A percentile compares a stretch with the other conserved stretches of the same genome.
phyloP scores from a whole-genome alignment of 1,140 invertebrate genomes.

The Rhopalosiphum padi region DNA sequence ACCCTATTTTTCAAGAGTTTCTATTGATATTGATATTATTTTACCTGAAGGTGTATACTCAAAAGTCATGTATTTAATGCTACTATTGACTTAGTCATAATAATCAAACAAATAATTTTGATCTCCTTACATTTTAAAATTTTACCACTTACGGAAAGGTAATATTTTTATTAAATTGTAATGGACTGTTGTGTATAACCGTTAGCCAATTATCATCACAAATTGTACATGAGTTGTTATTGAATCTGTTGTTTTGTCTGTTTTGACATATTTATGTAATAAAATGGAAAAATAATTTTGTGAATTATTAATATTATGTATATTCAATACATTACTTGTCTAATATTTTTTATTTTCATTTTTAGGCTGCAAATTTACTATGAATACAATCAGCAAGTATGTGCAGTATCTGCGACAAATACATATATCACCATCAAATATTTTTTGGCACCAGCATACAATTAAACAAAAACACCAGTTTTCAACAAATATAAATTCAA shows the following conservation, averaged over 20 bases:
- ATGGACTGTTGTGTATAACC: background rate
- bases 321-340: background rate
- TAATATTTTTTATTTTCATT: background rate
- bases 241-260: background rate
- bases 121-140: background rate
- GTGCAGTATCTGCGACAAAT: background rate
- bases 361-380: background rate
- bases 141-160: background rate
- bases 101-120: background rate
- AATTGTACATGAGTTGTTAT: background rate
- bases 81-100: background rate
- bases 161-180: background rate
- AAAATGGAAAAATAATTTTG: background rate
- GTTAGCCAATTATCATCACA: background rate
- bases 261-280: background rate
- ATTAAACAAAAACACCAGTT: background rate
- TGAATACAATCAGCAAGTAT: constrained; percentile 43
- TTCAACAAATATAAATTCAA: background rate
- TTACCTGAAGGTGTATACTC: background rate
- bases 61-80: background rate
- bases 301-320: no score
- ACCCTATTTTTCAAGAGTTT: background rate
- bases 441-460: background rate
- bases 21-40: background rate
- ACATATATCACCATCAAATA: background rate